phyloP scores from a whole-genome alignment of 1,140 invertebrate species.

The Atta texana region DNA sequence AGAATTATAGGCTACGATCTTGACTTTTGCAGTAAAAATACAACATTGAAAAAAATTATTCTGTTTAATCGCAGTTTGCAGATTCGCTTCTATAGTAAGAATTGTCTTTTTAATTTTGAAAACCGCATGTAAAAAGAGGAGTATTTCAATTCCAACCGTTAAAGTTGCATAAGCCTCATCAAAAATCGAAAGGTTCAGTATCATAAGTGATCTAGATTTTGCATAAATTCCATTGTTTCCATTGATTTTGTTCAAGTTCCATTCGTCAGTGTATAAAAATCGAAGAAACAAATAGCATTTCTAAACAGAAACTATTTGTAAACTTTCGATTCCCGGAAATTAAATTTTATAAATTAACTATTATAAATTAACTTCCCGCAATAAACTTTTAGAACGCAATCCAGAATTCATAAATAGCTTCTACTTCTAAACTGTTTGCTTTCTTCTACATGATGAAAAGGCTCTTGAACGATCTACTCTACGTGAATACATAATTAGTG shows the following conservation, averaged over 20 bases:
- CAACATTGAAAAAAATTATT: neutral
- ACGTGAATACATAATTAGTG: neutral
- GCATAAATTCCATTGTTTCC: neutral
- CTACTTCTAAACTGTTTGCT: conserved; percentile 7
- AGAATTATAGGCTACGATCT: neutral
- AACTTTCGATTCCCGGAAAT: neutral
- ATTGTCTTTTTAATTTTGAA: neutral
- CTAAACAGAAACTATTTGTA: conserved; percentile 18
- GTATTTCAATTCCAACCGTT: neutral
- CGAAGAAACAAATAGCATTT: conserved; percentile 19
- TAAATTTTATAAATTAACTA: no score
- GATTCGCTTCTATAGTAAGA: neutral
- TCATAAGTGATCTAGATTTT: conserved; percentile 25
- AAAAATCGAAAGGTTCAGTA: conserved; percentile 34
- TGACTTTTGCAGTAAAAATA: neutral
- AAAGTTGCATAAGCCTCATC: neutral
- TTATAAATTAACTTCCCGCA: no score
- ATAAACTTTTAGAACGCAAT: neutral
- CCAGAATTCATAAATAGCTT: neutral
- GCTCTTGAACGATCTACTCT: neutral
- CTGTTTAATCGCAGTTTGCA: neutral
- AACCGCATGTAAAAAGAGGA: neutral
- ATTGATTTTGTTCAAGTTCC: neutral
- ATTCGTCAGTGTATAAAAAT: neutral
- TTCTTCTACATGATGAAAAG: neutral